Conservation (phyloP, 92 coral and sea anemone species). For the Scolanthus callimorphus region DNA sequence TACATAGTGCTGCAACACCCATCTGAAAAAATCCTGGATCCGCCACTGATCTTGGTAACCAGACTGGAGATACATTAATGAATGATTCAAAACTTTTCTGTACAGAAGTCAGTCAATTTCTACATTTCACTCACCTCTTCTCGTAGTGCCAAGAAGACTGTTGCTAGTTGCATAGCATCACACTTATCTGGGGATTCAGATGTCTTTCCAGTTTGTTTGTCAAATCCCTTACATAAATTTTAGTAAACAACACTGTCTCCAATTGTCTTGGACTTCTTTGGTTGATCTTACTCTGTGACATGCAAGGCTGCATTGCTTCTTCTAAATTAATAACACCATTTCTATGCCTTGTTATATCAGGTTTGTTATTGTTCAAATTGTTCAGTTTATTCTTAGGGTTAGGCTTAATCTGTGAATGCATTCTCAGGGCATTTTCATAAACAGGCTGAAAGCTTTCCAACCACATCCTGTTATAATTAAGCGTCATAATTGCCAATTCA, state of each 20-base stretch:
- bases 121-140: slow-evolving; percentile 92
- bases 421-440: slow-evolving; percentile 7
- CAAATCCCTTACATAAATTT: neutral
- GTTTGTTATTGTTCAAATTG: too few relatives aligned
- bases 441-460: slow-evolving; percentile 5
- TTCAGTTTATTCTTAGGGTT: neutral
- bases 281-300: too few relatives aligned
- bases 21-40: too few relatives aligned
- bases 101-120: too few relatives aligned
- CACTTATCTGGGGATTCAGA: slow-evolving; percentile 31
- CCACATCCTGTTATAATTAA: slow-evolving; percentile 28
- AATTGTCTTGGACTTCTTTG: too few relatives aligned
- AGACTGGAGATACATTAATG: too few relatives aligned
- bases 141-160: slow-evolving; percentile 57
- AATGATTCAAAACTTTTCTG: too few relatives aligned
- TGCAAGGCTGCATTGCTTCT: too few relatives aligned
- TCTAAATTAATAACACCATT: too few relatives aligned
- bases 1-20: too few relatives aligned
- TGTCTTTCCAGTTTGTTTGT: slow-evolving; percentile 15
- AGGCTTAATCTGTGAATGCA: neutral
- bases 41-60: too few relatives aligned
- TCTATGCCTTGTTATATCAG: too few relatives aligned
- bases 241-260: neutral
- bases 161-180: slow-evolving; percentile 69
- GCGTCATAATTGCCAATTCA: slow-evolving; percentile 21